Conservation (phyloP, 2,888 invertebrate genomes). For the Byasa hedistus region DNA sequence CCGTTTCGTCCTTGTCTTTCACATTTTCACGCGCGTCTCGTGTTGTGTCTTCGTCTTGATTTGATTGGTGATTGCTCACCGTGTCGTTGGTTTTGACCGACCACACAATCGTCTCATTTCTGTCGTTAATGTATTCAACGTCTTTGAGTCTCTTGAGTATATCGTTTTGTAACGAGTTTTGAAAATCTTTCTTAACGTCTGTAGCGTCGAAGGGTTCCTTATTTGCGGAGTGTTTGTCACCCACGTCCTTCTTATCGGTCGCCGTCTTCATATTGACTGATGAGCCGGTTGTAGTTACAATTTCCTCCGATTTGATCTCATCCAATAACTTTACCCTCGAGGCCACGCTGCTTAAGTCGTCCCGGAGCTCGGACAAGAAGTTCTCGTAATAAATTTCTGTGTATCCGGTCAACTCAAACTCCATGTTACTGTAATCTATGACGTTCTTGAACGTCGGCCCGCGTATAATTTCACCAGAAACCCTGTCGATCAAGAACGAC, state of each 20-base stretch:
- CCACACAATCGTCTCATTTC: conserved; percentile 57
- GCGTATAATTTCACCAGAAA: conserved; percentile 66
- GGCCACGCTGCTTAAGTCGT: conserved; percentile 60
- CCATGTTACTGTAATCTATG: conserved; percentile 66
- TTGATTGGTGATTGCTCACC: conserved; percentile 33
- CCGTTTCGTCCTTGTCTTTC: background rate
- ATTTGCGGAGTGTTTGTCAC: background rate
- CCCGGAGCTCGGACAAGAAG: conserved; percentile 54
- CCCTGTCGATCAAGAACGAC: conserved; percentile 61
- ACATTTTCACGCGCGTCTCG: background rate
- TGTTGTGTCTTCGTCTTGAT: conserved; percentile 30
- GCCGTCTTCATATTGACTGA: conserved; percentile 15
- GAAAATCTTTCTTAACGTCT: conserved; percentile 43
- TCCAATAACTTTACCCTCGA: conserved; percentile 64
- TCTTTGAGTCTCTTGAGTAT: conserved; percentile 57
- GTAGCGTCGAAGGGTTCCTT: background rate
- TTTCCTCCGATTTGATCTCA: conserved; percentile 52
- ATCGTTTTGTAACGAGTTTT: conserved; percentile 44
- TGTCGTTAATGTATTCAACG: conserved; percentile 51
- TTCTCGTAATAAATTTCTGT: conserved; percentile 68
- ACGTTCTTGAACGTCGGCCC: conserved; percentile 66
- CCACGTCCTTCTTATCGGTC: background rate
- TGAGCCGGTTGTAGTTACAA: conserved; percentile 49
- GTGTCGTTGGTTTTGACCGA: conserved; percentile 47
- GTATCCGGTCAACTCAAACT: conserved; percentile 66